These are phyloP conservation scores for Tangara arthus DNA, from an alignment of 2,797 vertebrate genomes.

Conservation along the genomic window DNA sequence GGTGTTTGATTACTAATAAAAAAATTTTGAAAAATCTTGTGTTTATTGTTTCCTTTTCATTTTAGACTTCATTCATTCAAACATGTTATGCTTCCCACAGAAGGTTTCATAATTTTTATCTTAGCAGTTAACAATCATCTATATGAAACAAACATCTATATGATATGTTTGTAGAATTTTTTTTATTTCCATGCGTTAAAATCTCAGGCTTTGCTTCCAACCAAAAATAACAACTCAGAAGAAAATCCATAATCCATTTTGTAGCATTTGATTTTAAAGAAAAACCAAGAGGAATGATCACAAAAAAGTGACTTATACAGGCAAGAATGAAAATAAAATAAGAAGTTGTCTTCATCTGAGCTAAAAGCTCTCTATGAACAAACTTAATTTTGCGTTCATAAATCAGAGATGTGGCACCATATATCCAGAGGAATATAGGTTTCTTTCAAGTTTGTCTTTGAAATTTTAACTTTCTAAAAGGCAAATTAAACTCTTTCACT, in stretches of 20 bases:
- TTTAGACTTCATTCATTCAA: background rate
- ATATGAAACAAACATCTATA: background rate
- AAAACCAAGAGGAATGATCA: background rate
- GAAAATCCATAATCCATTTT: background rate
- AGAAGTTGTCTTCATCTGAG: background rate
- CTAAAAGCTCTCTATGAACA: background rate
- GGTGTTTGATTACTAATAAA: background rate
- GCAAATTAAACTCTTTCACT: background rate
- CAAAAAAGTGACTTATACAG: background rate
- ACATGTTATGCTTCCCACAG: background rate
- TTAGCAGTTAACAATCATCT: background rate
- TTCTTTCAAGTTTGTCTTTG: background rate
- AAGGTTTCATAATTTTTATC: background rate
- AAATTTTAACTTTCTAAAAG: background rate
- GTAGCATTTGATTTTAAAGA: background rate
- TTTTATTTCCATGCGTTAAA: background rate
- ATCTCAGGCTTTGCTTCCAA: background rate
- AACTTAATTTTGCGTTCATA: background rate
- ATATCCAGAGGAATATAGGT: background rate
- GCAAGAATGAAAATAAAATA: background rate
- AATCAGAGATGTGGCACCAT: background rate
- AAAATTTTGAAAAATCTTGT: background rate
- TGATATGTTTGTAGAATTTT: background rate
- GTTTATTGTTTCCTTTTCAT: background rate
- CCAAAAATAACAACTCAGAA: background rate